phyloP scores from a whole-genome alignment of 30 jellyfish, hydroid and myxozoan species.

The Sanderia malayensis region DNA sequence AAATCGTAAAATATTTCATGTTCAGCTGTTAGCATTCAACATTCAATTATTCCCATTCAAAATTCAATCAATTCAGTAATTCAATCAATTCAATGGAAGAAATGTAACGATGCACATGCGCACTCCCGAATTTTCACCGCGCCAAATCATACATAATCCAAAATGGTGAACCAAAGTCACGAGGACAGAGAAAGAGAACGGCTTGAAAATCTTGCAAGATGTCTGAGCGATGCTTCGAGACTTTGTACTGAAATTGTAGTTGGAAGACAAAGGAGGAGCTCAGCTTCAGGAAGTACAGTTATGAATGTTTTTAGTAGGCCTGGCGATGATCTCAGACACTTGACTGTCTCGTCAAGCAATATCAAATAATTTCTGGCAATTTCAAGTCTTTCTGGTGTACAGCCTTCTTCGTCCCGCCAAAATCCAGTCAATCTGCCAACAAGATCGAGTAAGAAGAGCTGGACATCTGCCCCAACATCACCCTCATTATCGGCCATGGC shows the following conservation, averaged over 20 bases:
- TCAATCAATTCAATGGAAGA: background rate
- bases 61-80: background rate
- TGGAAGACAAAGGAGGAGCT: conserved; percentile 1
- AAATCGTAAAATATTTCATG: background rate
- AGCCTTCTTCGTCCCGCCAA: no score
- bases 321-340: background rate
- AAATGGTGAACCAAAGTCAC: conserved; percentile 2
- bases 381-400: no score
- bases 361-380: no score
- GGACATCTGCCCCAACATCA: no score
- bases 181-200: conserved; percentile 3
- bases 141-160: conserved; percentile 3
- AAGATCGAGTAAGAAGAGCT: no score
- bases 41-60: background rate
- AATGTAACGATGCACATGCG: conserved; percentile 1
- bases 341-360: no score
- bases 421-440: no score
- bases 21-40: background rate
- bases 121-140: conserved; percentile 1
- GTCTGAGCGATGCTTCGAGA: background rate
- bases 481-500: no score
- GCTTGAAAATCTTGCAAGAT: conserved; percentile 1
- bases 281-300: conserved; percentile 1
- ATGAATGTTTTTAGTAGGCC: background rate
- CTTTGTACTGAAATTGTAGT: background rate